A percentile compares a stretch with the other conserved stretches of the same genome.
Conservation (phyloP, 2,113 vertebrate genomes). For the Heterochromis multidens region DNA sequence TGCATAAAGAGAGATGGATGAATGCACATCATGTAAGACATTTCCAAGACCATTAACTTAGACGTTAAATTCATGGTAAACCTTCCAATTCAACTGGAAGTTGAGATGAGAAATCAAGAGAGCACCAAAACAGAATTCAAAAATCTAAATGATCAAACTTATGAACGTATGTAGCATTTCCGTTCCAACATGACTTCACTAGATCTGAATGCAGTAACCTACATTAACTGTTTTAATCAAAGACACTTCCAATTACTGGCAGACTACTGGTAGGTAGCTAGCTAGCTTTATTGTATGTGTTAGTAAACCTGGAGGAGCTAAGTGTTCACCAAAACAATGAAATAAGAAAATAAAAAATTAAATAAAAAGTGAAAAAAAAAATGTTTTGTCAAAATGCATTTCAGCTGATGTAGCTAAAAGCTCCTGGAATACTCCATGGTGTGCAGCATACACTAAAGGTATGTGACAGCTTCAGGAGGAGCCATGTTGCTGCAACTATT, state of each 20-base stretch:
- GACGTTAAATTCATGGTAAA: neutral
- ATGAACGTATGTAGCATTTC: neutral
- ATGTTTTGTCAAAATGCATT: too few relatives aligned
- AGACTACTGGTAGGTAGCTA: neutral
- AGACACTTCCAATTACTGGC: neutral
- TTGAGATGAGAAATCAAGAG: neutral
- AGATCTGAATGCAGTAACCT: neutral
- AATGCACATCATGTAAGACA: neutral
- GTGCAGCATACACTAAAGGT: rapidly evolving
- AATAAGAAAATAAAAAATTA: too few relatives aligned
- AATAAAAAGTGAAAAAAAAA: too few relatives aligned
- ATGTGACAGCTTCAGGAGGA: neutral
- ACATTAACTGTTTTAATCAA: neutral
- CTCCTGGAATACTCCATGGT: too few relatives aligned
- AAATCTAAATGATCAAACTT: neutral
- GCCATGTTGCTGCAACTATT: neutral
- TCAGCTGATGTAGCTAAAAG: too few relatives aligned
- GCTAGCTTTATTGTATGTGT: neutral
- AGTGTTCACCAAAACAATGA: too few relatives aligned
- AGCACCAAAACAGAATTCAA: neutral
- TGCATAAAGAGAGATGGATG: neutral
- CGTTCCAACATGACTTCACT: neutral
- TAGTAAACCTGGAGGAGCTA: neutral
- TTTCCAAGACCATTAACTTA: neutral
- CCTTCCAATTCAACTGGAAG: neutral